A percentile compares a stretch with the other conserved stretches of the same genome.
phyloP scores from a whole-genome alignment of 1,140 invertebrate species.

The Lasaia peninsularis region DNA sequence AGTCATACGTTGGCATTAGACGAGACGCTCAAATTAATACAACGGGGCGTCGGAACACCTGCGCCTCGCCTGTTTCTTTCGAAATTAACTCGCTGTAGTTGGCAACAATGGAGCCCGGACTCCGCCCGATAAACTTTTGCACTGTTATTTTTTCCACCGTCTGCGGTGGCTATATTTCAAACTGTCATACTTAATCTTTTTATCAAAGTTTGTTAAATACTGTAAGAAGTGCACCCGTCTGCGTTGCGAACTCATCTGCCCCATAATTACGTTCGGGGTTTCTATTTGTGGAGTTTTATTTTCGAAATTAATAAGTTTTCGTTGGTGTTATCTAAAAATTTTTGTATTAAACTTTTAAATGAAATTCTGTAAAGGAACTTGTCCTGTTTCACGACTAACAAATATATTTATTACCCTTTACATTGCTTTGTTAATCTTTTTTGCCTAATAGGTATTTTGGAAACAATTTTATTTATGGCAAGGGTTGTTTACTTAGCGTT shows the following conservation, averaged over 20 bases:
- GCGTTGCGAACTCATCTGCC: constrained; percentile 51
- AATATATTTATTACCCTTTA: constrained; percentile 9
- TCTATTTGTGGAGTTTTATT: constrained; percentile 35
- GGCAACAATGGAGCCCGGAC: constrained; percentile 59
- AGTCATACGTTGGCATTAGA: constrained; percentile 67
- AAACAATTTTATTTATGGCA: constrained; percentile 44
- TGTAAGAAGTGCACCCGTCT: constrained; percentile 62
- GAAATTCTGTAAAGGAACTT: constrained; percentile 14
- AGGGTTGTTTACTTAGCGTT: constrained; percentile 59
- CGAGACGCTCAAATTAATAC: constrained; percentile 69
- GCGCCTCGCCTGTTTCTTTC: constrained; percentile 70
- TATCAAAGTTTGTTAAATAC: constrained; percentile 74
- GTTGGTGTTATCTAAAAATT: constrained; percentile 13
- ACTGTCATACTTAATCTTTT: constrained; percentile 77
- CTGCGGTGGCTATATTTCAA: constrained; percentile 74
- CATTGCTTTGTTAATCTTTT: constrained; percentile 14
- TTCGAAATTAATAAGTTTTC: constrained; percentile 32
- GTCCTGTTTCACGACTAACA: constrained; percentile 9
- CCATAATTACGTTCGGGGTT: constrained; percentile 60
- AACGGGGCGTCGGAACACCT: constrained; percentile 51
- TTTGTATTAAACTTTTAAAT: constrained; percentile 19
- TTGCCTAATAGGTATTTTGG: constrained; percentile 13
- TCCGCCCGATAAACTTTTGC: constrained; percentile 55
- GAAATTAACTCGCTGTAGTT: constrained; percentile 64
- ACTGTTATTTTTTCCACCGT: constrained; percentile 59